Base-by-base conservation (phyloP, 1,140 invertebrate genomes). In the Sinonovacula constricta region DNA sequence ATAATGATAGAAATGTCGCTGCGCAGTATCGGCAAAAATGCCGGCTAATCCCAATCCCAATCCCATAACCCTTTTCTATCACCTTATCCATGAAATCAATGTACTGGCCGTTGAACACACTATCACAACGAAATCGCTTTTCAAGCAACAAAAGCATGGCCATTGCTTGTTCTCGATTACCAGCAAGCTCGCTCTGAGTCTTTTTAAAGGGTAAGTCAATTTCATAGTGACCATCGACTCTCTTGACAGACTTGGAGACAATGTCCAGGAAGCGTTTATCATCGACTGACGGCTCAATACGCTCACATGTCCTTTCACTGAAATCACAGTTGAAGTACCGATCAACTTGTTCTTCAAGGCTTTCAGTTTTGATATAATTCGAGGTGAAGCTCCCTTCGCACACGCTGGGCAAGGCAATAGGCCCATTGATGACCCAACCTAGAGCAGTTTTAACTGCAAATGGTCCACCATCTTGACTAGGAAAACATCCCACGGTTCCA, bases 341-440 rank as follows among this genome's bases (percentile, higher is more conserved):
- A 10, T 56, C 24, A 7, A 56, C 5, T 24, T 56, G 54, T 56
- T 56, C 54, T 14, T 56, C 54, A 14, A 56, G 22, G 7, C 24
- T 56, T 14, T 14, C 14, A n/a, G 54, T 56, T 56, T 24, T 14
- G 24, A 56, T 26, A 24, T 12, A 56, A 56, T 56, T 56, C 24
- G 24, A 7, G 10, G 54, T 56, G 14, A 56, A 7, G 24, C 22
- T n/a, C n/a, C n/a, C n/a, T n/a, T n/a, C n/a, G n/a, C n/a, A n/a
- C n/a, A n/a, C n/a, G 24, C 22, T 56, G 54, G 10, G 24, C 10
- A 7, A 12, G 14, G 10, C 54, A 56, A 24, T n/a, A 26, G 65
- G 69, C 31, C 81, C 81, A 26, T 75, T 60, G 33, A 82, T 54
- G 4, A 63, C 56, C 81, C 81, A 82, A 1, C 81, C 81, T 53